phyloP scores from a whole-genome alignment of 2,888 invertebrate genomes.

The Meghimatium bilineatum region DNA sequence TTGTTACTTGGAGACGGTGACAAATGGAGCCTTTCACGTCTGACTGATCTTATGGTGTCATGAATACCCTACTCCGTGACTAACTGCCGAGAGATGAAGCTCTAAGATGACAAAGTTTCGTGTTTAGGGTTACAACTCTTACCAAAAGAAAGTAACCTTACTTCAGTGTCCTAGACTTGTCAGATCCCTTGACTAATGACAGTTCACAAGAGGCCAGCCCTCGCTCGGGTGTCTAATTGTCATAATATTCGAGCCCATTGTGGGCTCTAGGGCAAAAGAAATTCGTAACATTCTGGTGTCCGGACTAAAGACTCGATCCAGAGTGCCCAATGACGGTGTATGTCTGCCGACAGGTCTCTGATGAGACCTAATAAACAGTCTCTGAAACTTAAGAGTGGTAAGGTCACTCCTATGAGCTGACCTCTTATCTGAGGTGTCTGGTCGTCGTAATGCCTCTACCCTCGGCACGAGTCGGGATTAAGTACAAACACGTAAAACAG shows the following conservation, averaged over 20 bases:
- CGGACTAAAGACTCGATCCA: neutral
- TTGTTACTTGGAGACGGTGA: conserved; percentile 5
- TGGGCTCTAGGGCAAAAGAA: conserved; percentile 7
- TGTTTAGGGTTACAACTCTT: conserved; percentile 39
- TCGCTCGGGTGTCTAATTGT: conserved; percentile 32
- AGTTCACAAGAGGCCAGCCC: neutral
- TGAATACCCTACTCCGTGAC: conserved; percentile 43
- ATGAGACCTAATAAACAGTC: conserved; percentile 30
- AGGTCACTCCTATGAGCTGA: conserved; percentile 17
- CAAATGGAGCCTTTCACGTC: conserved; percentile 32
- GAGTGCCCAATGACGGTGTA: neutral
- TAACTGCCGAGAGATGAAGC: conserved; percentile 40
- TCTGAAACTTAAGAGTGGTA: neutral
- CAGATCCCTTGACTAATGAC: conserved; percentile 36
- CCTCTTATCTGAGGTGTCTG: neutral
- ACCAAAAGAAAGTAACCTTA: conserved; percentile 24
- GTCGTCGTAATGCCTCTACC: neutral
- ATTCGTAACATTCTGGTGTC: neutral
- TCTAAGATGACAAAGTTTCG: neutral
- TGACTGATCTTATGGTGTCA: conserved; percentile 25
- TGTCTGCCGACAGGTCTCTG: conserved; percentile 17
- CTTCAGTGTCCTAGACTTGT: neutral
- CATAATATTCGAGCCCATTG: conserved; percentile 38
- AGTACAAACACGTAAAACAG: neutral
- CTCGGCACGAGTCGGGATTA: conserved; percentile 21